Evolutionary conservation across 2,797 vertebrate genomes (phyloP).

Genomic region (Falco cherrug): DNA sequence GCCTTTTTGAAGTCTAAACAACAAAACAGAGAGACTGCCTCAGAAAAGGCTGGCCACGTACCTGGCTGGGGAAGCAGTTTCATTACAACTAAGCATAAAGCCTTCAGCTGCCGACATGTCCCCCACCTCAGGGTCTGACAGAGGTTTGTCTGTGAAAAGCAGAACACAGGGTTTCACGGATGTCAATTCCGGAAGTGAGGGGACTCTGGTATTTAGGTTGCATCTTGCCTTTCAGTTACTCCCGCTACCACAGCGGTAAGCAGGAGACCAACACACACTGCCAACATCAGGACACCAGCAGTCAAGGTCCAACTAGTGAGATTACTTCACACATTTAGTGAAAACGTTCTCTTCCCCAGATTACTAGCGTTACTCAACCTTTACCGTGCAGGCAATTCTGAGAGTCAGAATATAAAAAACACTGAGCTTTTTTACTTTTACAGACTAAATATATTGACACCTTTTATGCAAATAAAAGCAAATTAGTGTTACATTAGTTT

Average conservation of each 20-base stretch:
- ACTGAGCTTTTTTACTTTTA: conserved; percentile 38
- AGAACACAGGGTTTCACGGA: fast-evolving
- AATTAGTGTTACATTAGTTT: conserved; percentile 70
- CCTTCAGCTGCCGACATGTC: fast-evolving
- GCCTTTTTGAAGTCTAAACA: neutral
- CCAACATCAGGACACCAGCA: fast-evolving
- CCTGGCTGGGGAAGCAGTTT: neutral
- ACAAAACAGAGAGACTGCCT: neutral
- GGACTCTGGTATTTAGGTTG: fast-evolving
- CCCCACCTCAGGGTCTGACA: fast-evolving
- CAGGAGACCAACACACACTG: neutral
- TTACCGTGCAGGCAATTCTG: neutral
- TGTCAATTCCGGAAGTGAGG: neutral
- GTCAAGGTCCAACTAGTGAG: neutral
- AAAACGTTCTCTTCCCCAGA: neutral
- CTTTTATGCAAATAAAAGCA: conserved; percentile 72
- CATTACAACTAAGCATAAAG: neutral
- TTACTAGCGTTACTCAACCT: neutral
- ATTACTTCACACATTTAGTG: neutral
- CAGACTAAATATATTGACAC: conserved; percentile 51
- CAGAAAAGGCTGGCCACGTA: neutral
- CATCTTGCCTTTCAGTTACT: neutral
- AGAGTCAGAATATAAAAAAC: neutral
- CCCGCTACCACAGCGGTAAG: fast-evolving
- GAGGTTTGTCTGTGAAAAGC: neutral